Percentiles rank a stretch among this genome's conserved stretches.
These are phyloP conservation scores for Nemoura dubitans DNA, from an alignment of 2,888 invertebrate genomes.

Conservation along the genomic window DNA sequence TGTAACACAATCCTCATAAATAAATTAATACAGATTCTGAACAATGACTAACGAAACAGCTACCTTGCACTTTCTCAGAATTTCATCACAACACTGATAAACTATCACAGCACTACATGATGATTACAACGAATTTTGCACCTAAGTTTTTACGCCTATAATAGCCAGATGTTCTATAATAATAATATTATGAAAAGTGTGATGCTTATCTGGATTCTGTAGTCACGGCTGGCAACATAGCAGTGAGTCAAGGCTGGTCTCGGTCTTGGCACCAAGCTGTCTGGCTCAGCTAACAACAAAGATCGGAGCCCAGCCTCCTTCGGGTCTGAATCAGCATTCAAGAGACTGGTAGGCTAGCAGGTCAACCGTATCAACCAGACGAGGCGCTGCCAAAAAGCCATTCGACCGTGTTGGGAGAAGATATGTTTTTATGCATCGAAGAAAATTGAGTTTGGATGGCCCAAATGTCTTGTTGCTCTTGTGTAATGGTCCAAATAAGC, in stretches of 20 bases:
- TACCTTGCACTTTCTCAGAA: constrained; percentile 28
- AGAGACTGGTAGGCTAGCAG: neutral
- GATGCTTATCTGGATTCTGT: neutral
- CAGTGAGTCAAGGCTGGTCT: neutral
- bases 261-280: constrained; percentile 9
- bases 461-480: neutral
- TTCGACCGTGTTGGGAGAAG: neutral
- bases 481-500: neutral
- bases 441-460: neutral
- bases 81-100: constrained; percentile 33
- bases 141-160: neutral
- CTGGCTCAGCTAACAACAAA: constrained; percentile 1
- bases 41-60: neutral
- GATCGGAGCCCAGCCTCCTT: neutral
- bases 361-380: neutral
- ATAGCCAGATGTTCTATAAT: constrained; percentile 1
- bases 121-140: neutral
- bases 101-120: neutral
- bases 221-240: neutral
- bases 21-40: neutral
- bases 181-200: neutral
- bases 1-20: neutral
- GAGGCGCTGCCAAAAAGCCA: neutral
- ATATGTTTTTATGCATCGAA: neutral
- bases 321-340: neutral